A percentile compares a stretch with the other conserved stretches of the same genome.
phyloP scores from a whole-genome alignment of 2,888 invertebrate species.

The Archaeoteleia sp. region DNA sequence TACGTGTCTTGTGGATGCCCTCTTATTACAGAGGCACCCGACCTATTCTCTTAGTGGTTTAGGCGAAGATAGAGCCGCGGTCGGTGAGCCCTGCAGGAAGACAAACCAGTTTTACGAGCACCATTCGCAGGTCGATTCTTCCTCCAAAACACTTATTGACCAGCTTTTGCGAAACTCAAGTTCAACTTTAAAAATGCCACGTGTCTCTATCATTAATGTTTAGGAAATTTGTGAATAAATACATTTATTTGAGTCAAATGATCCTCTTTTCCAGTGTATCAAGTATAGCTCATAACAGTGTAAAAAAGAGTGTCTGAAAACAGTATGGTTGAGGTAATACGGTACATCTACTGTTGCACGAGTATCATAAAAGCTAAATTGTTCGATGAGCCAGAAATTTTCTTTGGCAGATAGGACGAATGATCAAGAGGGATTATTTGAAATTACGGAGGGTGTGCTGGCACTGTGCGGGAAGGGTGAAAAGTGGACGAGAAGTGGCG shows the following conservation, averaged over 20 bases:
- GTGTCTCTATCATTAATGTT: too few species aligned
- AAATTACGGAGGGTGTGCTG: constrained; percentile 48
- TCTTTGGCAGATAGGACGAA: constrained; percentile 27
- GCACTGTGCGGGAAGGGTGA: constrained; percentile 43
- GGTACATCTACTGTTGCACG: background rate
- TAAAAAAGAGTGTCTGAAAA: too few species aligned
- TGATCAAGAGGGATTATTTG: constrained; percentile 54
- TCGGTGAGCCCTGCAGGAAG: constrained; percentile 21
- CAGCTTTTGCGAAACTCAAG: constrained; percentile 14
- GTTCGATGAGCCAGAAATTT: constrained; percentile 44
- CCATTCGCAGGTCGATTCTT: constrained; percentile 30
- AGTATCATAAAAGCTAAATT: constrained; percentile 20
- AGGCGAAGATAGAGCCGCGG: constrained; percentile 37
- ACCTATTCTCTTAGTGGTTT: constrained; percentile 26
- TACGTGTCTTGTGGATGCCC: constrained; percentile 25
- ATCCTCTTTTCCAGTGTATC: too few species aligned
- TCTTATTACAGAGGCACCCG: constrained; percentile 26
- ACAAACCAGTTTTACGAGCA: constrained; percentile 38
- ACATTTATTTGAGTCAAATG: too few species aligned
- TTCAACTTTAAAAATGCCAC: too few species aligned
- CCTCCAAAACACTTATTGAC: constrained; percentile 19
- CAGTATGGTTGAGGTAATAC: constrained; percentile 5
- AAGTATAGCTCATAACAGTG: too few species aligned
- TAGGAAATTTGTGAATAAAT: too few species aligned
- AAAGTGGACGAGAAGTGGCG: constrained; percentile 46